Conservation (phyloP, 2,797 vertebrate species). For the Muscicapa striata region DNA sequence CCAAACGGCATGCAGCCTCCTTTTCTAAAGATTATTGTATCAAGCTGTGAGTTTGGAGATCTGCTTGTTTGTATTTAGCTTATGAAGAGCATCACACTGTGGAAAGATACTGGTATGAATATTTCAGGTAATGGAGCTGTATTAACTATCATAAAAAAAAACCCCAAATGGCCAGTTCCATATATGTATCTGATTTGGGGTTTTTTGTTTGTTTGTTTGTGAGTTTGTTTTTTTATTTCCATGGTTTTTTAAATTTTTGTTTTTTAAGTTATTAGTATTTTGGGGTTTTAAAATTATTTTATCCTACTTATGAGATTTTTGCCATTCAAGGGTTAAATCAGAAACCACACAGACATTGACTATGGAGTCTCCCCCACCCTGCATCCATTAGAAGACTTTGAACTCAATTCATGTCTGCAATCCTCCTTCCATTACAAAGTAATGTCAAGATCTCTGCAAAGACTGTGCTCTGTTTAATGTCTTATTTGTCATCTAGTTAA, state of each 20-base stretch:
- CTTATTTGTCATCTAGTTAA: constrained; percentile 37
- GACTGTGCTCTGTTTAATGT: constrained; percentile 17
- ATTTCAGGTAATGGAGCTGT: background rate
- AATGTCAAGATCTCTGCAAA: constrained; percentile 6
- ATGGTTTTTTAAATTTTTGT: rapidly evolving
- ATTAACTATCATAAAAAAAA: background rate
- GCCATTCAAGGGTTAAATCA: background rate
- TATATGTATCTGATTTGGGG: background rate
- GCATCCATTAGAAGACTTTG: background rate
- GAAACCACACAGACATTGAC: background rate
- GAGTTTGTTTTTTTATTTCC: background rate
- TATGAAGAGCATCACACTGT: background rate
- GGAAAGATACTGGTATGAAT: background rate
- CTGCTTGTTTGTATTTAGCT: background rate
- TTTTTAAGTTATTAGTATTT: background rate
- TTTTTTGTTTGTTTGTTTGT: background rate
- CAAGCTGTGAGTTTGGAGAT: background rate
- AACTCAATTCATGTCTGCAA: background rate
- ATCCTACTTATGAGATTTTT: background rate
- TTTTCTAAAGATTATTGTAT: background rate
- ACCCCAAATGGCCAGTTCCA: background rate
- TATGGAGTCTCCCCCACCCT: background rate
- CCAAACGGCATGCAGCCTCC: background rate
- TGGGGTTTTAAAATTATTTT: background rate
- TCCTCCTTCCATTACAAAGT: constrained; percentile 6